Percentiles rank a stretch among this genome's conserved stretches.
Conservation (phyloP, 2,888 invertebrate genomes). For the Parochlus steinenii region DNA sequence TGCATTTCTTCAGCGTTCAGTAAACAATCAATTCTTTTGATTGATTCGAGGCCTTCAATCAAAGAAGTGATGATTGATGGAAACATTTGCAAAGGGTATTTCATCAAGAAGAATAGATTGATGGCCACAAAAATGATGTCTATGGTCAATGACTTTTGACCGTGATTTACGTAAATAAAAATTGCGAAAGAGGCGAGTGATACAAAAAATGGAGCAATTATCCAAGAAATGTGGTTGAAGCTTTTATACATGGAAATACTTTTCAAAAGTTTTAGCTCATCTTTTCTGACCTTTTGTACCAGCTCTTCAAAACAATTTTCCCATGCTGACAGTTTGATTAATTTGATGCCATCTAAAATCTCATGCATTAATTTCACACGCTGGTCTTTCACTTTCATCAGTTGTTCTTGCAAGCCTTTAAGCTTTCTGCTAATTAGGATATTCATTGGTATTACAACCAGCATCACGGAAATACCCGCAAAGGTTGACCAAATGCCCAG, state of each 20-base stretch:
- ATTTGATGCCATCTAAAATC: constrained; percentile 33
- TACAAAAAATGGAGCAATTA: constrained; percentile 41
- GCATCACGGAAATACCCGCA: constrained; percentile 36
- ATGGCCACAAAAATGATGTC: constrained; percentile 39
- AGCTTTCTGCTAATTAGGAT: constrained; percentile 22
- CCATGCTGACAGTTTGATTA: constrained; percentile 37
- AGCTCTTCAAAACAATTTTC: constrained; percentile 39
- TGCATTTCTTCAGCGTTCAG: constrained; percentile 37
- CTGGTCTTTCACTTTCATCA: constrained; percentile 34
- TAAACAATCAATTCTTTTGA: constrained; percentile 36
- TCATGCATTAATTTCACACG: constrained; percentile 34
- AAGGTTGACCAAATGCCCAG: constrained; percentile 29
- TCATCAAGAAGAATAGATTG: constrained; percentile 37
- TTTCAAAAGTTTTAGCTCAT: constrained; percentile 38
- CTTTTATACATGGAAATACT: constrained; percentile 37
- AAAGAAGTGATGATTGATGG: constrained; percentile 7
- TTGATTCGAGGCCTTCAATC: constrained; percentile 30
- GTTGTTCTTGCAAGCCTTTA: constrained; percentile 23
- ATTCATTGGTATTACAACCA: constrained; percentile 34
- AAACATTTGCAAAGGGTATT: constrained; percentile 20
- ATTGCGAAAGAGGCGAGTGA: constrained; percentile 24
- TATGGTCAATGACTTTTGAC: constrained; percentile 29
- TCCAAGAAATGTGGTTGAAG: constrained; percentile 38
- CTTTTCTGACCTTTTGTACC: constrained; percentile 35
- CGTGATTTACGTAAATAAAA: constrained; percentile 27